Base-by-base conservation (phyloP, 2,113 vertebrate species). In the Corynorhinus townsendii region DNA sequence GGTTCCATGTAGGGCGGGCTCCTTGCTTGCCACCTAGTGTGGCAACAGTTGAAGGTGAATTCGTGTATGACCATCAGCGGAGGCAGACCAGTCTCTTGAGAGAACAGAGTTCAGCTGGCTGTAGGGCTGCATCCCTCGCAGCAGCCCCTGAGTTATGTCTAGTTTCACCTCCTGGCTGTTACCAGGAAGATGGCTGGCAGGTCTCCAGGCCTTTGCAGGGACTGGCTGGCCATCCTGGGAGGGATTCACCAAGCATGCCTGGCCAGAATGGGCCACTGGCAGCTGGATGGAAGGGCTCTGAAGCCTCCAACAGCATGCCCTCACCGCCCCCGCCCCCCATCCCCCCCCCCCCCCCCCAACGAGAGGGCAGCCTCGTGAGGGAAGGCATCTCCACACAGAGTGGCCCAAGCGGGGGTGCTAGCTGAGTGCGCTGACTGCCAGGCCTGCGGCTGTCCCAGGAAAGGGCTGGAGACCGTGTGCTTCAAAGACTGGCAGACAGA, bases 251-350 rank as follows among this genome's bases (percentile, higher is more conserved):
- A 2, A 45, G 69, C 35, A 49, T 0, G 3, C 28, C 43, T 20
- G 59, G 49, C 38, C 79, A 75, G 68, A 0, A 0, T 1, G 24
- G 84, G 59, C 38, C 35, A 20, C 71, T 7, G 12, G 20, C 28
- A 43, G 45, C 24, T 19, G 54, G 38, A 47, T 3, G 76, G 80
- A 38, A 38, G 45, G 35, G 71, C 73, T 64, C 24, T 9, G 40
- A 72, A 26, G 28, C 49, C 35, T 4, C 16, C 43, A 30, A 33
- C 4, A 43, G 7, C 14, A 9, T 0, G 24, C 17, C 15, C 30
- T 28, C 56, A 26, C 24, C 69, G 0, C 2, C 14, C 11, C 16
- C 14, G 35, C 2, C 2, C 14, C 11, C 16, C 14, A n/a, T n/a
- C n/a, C 56, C 3, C 52, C 56, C 15, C 11, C 69, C 2, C 2